Conservation (phyloP, 53 echinoderm and acorn worm species). For the Actinopyga echinites region DNA sequence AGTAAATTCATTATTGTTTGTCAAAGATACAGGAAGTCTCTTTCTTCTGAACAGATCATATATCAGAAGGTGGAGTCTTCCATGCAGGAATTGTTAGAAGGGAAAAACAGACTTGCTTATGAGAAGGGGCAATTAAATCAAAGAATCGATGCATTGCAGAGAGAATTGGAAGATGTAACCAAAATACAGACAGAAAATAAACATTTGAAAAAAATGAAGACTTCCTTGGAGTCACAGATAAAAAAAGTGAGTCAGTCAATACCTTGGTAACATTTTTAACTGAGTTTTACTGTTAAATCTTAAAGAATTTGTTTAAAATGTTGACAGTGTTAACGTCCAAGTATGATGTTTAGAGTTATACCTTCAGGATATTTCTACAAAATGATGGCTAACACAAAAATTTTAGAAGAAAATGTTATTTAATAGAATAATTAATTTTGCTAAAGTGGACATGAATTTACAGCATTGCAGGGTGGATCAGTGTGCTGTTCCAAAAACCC, state of each 20-base stretch:
- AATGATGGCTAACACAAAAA: no score
- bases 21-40: no score
- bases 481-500: no score
- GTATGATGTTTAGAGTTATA: no score
- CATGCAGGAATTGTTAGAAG: conserved; percentile 74
- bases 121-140: conserved; percentile 92
- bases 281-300: no score
- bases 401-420: no score
- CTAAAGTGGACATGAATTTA: no score
- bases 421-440: no score
- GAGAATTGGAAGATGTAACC: conserved; percentile 57
- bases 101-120: conserved; percentile 88
- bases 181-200: conserved; percentile 57
- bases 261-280: background rate
- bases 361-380: no score
- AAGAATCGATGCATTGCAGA: conserved; percentile 70
- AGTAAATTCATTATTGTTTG: no score
- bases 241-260: conserved; percentile 65
- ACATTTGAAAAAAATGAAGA: conserved; percentile 60
- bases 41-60: conserved; percentile 27
- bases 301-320: background rate
- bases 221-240: conserved; percentile 58
- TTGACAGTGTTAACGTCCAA: no score
- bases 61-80: conserved; percentile 79
- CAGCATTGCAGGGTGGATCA: no score